Base-by-base conservation (phyloP, 2,797 vertebrate genomes). In the Peromyscus eremicus region DNA sequence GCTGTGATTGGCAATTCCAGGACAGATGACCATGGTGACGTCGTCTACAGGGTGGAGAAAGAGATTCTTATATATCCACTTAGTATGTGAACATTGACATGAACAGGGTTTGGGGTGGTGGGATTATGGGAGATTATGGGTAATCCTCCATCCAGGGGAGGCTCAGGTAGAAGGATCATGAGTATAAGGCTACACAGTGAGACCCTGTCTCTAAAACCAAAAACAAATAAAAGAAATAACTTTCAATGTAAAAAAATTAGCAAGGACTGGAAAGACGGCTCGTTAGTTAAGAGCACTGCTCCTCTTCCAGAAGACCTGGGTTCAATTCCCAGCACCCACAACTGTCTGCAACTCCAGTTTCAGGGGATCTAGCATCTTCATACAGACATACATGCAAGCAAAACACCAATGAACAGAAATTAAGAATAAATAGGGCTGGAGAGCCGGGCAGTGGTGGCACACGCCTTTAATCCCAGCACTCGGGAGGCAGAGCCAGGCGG, bases 1-100 rank as follows among this genome's bases (percentile, higher is more conserved):
- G 37, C 99, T 99, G 97, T 99, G 99, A 98, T 99, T 99, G 83
- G 99, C 99, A 29, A 99, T 99, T 55, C 99, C 99, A 0, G 99
- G 99, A 96, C 99, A 99, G 98, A 99, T 99, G 92, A 99, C 99
- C 99, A 99, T 99, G 79, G 99, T 99, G 97, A 99, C 98, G 91
- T 99, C 99, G 96, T 99, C 99, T 99, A 98, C 73, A 75, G 85
- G 64, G 93, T 1, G 43, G 64, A 95, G 14, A 94, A 83, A 60
- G 46, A 86, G 94, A 96, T 52, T 94, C 23, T 4, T 3, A 82
- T 6, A 68, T 0, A 79, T 11, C 19, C 5, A 27, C 23, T 34
- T 6, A 70, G 10, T 57, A 57, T 5, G 32, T 57, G 49, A 91
- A 57, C 49, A 57, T 11, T 40, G 92, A 92, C 23, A 32, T 90